Percentiles rank a stretch among this genome's conserved stretches.
Evolutionary conservation across 2,113 vertebrate genomes (phyloP).

Genomic region (Columba janthina): DNA sequence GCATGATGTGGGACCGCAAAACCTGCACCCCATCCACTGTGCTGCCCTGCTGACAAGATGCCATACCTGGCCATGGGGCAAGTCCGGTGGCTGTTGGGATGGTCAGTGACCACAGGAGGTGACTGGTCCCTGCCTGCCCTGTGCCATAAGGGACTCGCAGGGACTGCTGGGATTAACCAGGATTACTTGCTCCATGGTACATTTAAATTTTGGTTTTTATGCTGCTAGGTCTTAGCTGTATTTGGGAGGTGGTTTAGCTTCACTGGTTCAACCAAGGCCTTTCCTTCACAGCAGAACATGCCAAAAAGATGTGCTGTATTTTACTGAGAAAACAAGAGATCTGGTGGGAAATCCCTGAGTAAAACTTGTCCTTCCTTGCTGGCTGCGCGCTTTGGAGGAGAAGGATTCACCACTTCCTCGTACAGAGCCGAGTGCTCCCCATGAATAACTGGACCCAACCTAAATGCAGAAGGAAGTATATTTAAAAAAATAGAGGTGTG

Average conservation of each 20-base stretch:
- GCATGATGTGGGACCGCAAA: fast-evolving
- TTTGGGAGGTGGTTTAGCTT: not conserved
- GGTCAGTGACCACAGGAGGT: not conserved
- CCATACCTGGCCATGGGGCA: not conserved
- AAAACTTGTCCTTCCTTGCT: not conserved
- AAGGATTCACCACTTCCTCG: not conserved
- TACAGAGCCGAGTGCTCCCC: not conserved
- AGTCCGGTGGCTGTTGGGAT: not conserved
- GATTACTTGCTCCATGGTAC: not conserved
- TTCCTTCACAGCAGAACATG: not conserved
- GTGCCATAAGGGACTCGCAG: fast-evolving
- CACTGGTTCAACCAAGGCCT: not conserved
- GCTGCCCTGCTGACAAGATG: fast-evolving
- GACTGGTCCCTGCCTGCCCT: fast-evolving
- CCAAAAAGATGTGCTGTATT: not conserved
- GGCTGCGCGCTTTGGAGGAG: not conserved
- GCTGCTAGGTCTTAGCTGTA: fast-evolving
- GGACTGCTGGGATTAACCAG: not conserved
- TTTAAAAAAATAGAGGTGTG: slow-evolving; percentile 41
- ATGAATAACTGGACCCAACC: slow-evolving; percentile 37
- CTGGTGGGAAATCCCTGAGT: not conserved
- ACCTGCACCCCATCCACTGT: fast-evolving
- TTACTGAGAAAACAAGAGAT: not conserved
- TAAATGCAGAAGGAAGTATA: slow-evolving; percentile 49
- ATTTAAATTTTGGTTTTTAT: not conserved